Evolutionary conservation across 2,113 vertebrate genomes (phyloP), one percentile per base, ranked within the genome.

Genomic region (Malurus alboscapulatus): DNA sequence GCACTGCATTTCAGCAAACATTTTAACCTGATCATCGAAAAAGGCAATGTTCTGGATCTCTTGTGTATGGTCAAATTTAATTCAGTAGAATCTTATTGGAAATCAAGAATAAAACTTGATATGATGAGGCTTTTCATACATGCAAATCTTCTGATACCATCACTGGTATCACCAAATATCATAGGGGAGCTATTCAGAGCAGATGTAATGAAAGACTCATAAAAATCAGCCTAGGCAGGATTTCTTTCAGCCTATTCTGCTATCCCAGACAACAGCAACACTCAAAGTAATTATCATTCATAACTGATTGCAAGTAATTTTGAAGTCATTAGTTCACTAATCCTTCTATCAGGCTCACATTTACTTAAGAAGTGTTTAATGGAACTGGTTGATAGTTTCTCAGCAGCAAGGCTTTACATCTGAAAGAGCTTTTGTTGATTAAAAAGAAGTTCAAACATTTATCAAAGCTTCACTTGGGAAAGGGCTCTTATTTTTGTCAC

Each of bases 1-100:
- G 59, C 26, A 67, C 51, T 25, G 9, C 44, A 6, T 74, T 81
- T n/a, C 44, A 29, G 34, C 29, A 67, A 75, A 54, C 4, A 3
- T 75, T 88, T 88, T 58, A 71, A 36, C 30, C 42, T n/a, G 12
- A 1, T 78, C 53, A 19, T 71, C 0, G 0, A 47, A 63, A 58
- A 42, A 55, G n/a, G 44, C 61, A 87, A 34, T 14, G 26, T 50
- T 80, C 34, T 93, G 51, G 27, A 20, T 65, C 68, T 80, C 63
- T 45, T 1, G 0, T 57, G 58, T 30, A 10, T 14, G 10, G 55
- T 55, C 20, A 61, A 26, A 19, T 1, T 53, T 10, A 59, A 26
- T 68, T 82, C 27, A 40, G 12, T 18, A 55, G 45, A 92, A 57
- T 9, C 26, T n/a, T 16, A 29, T 0, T 25, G 13, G 22, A 68